phyloP scores from a whole-genome alignment of 2,888 invertebrate species.

The Ophraella communa region DNA sequence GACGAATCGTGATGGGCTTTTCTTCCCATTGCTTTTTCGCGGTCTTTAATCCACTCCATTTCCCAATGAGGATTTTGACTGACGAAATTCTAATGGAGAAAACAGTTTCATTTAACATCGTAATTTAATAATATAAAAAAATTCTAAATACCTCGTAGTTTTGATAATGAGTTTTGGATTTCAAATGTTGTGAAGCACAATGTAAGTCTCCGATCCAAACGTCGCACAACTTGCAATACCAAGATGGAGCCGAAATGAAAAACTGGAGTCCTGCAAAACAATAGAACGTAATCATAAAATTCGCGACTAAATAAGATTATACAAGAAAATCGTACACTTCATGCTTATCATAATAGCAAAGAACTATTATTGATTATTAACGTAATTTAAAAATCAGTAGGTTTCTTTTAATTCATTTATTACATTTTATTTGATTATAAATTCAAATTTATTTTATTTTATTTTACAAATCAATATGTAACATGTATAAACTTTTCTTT shows the following conservation, averaged over 20 bases:
- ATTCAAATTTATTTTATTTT: too few relatives aligned
- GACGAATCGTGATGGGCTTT: constrained; percentile 41
- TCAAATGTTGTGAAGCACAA: constrained; percentile 85
- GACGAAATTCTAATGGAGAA: constrained; percentile 70
- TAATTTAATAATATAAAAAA: background rate
- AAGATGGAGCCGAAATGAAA: constrained; percentile 84
- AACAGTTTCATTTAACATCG: background rate
- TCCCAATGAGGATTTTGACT: constrained; percentile 89
- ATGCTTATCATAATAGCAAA: too few relatives aligned
- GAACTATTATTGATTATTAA: too few relatives aligned
- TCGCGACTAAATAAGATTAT: too few relatives aligned
- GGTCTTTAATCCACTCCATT: constrained; percentile 83
- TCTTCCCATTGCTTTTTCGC: constrained; percentile 62
- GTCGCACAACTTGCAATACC: constrained; percentile 89
- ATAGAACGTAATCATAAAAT: too few relatives aligned
- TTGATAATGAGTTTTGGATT: constrained; percentile 78
- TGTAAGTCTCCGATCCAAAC: constrained; percentile 89
- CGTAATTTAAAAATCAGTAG: too few relatives aligned
- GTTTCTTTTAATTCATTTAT: too few relatives aligned
- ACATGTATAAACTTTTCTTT: too few relatives aligned
- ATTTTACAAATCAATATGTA: too few relatives aligned
- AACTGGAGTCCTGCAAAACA: constrained; percentile 80
- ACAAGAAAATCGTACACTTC: too few relatives aligned
- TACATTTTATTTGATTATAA: too few relatives aligned
- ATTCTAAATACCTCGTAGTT: constrained; percentile 73